Evolutionary conservation across 1,140 invertebrate genomes (phyloP), one percentile per base, ranked within the genome.

Genomic region (Cydia fagiglandana): DNA sequence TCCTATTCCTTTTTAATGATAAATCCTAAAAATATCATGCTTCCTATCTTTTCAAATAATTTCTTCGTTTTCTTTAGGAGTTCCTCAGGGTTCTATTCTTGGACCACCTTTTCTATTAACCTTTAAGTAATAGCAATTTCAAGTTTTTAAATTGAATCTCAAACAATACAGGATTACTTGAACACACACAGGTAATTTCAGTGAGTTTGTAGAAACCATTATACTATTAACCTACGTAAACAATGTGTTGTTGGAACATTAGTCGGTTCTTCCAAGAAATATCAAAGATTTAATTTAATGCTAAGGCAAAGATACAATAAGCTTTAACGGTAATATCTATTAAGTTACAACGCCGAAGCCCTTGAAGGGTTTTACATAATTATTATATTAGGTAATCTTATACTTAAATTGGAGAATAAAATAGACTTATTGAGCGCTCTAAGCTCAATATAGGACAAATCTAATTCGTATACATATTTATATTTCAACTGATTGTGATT

Each of bases 191-290:
- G 24, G 64, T 38, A 38, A 70, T 70, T 38, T n/a, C n/a, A 38
- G 30, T 66, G n/a, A 38, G 66, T 70, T 70, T 70, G 28, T 41
- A 70, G 30, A 70, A 70, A 70, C 17, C 28, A 20, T 66, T 66
- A 66, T n/a, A 66, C 30, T 9, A 34, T 34, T 34, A 34, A 66
- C 6, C 24, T 38, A 17, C 38, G 56, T 66, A 34, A n/a, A 64
- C 20, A 64, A 12, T 13, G 12, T 17, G 20, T 64, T 64, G 64
- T 64, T 30, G 10, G 64, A 66, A 66, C 9, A 34, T 38, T 66
- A 66, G 10, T 17, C 13, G 64, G 12, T 30, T 34, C 4, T 53
- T 53, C 50, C 13, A 47, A 15, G 45, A 47, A 47, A 47, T 56
- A 56, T 56, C 15, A 50, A n/a, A 50, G 13, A 56, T 56, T 17